Evolutionary conservation across 2,113 vertebrate species (phyloP).

Genomic region (Tamias sibiricus): DNA sequence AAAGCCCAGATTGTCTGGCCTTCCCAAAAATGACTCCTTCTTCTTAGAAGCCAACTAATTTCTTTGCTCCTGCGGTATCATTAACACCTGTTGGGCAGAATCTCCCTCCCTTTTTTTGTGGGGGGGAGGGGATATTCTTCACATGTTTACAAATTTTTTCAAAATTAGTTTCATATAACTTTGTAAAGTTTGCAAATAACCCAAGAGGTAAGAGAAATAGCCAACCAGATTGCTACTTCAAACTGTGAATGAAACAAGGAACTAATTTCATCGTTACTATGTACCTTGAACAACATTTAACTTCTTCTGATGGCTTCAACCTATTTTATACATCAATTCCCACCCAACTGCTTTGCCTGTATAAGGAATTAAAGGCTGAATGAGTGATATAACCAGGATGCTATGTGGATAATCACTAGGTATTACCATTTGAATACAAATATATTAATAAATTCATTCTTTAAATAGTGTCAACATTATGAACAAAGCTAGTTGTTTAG

Average conservation of each 20-base stretch:
- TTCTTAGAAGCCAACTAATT: background rate
- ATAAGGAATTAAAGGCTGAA: background rate
- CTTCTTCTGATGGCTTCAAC: background rate
- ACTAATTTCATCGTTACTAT: background rate
- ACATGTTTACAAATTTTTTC: constrained; percentile 31
- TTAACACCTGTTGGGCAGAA: background rate
- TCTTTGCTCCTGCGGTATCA: background rate
- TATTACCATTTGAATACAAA: background rate
- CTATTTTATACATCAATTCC: background rate
- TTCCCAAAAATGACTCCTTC: background rate
- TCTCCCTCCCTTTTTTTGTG: too few species aligned
- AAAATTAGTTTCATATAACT: constrained; percentile 40
- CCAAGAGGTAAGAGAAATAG: background rate
- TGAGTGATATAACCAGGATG: background rate
- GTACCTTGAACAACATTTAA: background rate
- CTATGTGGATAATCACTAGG: background rate
- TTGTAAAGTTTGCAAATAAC: constrained; percentile 25
- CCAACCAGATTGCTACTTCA: background rate
- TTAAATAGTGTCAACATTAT: background rate
- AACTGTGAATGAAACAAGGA: background rate
- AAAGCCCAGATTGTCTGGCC: background rate
- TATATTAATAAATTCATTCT: constrained; percentile 11
- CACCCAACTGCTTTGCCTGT: background rate
- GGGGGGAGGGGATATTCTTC: too few species aligned
- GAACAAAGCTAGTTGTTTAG: constrained; percentile 39